These are phyloP conservation scores for Notamacropus eugenii DNA, from an alignment of 2,797 vertebrate genomes.

Conservation along the genomic window DNA sequence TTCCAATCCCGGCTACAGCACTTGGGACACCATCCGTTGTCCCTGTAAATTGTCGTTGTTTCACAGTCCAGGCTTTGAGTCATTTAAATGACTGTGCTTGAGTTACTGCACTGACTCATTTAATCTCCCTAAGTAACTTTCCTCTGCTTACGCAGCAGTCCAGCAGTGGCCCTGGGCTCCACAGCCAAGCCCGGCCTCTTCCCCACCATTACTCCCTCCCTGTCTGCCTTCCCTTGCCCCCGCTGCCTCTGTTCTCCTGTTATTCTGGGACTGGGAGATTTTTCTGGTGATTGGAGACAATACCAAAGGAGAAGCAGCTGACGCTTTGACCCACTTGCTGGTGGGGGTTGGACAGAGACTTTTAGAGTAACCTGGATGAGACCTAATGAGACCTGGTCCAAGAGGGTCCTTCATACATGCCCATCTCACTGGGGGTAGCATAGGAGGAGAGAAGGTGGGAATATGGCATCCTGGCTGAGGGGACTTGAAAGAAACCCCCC, in stretches of 20 bases:
- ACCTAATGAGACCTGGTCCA: neutral
- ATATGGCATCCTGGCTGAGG: neutral
- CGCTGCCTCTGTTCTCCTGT: neutral
- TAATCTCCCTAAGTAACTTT: conserved; percentile 60
- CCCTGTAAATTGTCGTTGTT: neutral
- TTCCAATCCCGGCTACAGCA: neutral
- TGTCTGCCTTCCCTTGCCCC: neutral
- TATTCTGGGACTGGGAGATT: neutral
- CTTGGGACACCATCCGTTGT: neutral
- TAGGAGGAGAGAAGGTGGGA: neutral
- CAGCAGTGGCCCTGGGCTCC: neutral
- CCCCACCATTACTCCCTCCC: neutral
- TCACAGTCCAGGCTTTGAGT: conserved; percentile 10
- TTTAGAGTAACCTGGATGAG: neutral
- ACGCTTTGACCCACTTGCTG: too few relatives aligned
- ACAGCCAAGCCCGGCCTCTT: neutral
- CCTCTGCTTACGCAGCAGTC: conserved; percentile 56
- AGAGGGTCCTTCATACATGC: neutral
- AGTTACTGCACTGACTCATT: conserved; percentile 46
- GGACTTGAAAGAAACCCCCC: neutral
- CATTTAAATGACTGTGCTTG: conserved; percentile 46
- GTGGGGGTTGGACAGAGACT: neutral
- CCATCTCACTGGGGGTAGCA: neutral
- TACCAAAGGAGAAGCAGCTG: fast-evolving
- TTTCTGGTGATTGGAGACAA: neutral